Percentiles rank a stretch among this genome's conserved stretches.
Evolutionary conservation across 2,797 vertebrate genomes (phyloP).

Genomic region (Diplodus sargus): DNA sequence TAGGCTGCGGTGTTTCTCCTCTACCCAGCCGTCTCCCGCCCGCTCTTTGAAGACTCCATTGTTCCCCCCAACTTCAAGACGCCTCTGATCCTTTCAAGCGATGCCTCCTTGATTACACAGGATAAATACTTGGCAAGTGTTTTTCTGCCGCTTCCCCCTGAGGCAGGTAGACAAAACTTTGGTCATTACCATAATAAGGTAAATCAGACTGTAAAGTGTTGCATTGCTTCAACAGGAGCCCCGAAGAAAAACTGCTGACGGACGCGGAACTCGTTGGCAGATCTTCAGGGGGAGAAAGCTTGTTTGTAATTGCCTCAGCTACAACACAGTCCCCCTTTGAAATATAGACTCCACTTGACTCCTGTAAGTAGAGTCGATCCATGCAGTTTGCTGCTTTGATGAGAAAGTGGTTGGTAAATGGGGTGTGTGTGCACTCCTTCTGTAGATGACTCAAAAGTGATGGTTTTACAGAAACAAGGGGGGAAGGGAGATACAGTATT

Average conservation of each 20-base stretch:
- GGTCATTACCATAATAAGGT: conserved; percentile 76
- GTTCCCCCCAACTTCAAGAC: conserved; percentile 57
- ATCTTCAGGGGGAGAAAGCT: conserved; percentile 63
- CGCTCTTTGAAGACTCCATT: conserved; percentile 57
- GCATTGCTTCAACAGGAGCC: conserved; percentile 57
- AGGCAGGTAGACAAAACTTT: conserved; percentile 65
- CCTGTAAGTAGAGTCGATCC: conserved; percentile 56
- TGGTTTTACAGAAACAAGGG: neutral
- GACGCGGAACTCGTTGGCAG: conserved; percentile 60
- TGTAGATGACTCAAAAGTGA: conserved; percentile 17
- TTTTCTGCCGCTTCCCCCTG: conserved; percentile 29
- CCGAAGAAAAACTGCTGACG: conserved; percentile 74
- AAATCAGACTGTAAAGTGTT: conserved; percentile 69
- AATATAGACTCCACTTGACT: conserved; percentile 70
- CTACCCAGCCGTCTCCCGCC: neutral
- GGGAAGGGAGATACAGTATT: neutral
- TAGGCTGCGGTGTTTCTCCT: conserved; percentile 40
- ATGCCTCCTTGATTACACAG: conserved; percentile 63
- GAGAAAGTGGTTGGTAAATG: conserved; percentile 48
- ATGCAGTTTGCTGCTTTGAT: conserved; percentile 61
- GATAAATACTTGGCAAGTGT: conserved; percentile 67
- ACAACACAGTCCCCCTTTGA: conserved; percentile 58
- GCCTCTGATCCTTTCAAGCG: conserved; percentile 57
- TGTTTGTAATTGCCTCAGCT: conserved; percentile 74
- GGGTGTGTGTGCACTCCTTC: conserved; percentile 27